Evolutionary conservation across 2,888 invertebrate genomes (phyloP).

Genomic region (Watsonalla binaria): DNA sequence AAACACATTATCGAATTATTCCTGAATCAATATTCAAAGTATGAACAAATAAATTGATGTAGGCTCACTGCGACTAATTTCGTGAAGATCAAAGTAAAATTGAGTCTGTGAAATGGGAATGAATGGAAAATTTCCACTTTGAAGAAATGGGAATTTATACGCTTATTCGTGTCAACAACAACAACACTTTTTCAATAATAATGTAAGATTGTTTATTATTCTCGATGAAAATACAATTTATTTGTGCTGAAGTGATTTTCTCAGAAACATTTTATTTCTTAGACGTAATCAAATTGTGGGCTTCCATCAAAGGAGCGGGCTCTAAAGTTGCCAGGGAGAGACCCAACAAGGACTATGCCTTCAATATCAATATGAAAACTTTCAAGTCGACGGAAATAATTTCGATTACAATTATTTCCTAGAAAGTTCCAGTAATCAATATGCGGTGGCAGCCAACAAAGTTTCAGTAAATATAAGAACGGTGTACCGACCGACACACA

Average conservation of each 20-base stretch:
- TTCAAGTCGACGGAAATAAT: constrained; percentile 9
- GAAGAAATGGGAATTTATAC: too few relatives aligned
- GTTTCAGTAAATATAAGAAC: too few relatives aligned
- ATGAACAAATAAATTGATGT: too few relatives aligned
- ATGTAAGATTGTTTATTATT: neutral
- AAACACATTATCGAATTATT: too few relatives aligned
- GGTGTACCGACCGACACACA: too few relatives aligned
- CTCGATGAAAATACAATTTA: neutral
- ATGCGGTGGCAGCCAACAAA: neutral
- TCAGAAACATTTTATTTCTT: neutral
- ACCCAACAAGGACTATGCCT: constrained; percentile 19
- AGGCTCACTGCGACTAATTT: too few relatives aligned
- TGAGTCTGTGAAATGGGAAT: neutral
- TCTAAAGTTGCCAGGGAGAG: constrained; percentile 21
- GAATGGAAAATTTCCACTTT: neutral
- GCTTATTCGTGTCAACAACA: too few relatives aligned
- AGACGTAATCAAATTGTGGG: constrained; percentile 15
- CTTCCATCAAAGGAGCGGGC: constrained; percentile 27
- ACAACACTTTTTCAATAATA: too few relatives aligned
- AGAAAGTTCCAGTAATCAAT: neutral
- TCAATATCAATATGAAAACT: constrained; percentile 20
- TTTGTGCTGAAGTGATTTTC: neutral
- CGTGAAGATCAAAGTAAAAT: neutral
- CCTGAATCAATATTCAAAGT: too few relatives aligned
- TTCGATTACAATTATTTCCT: constrained; percentile 1